These are phyloP conservation scores for Prietella phreatophila DNA, from an alignment of 2,113 vertebrate species.

Conservation along the genomic window DNA sequence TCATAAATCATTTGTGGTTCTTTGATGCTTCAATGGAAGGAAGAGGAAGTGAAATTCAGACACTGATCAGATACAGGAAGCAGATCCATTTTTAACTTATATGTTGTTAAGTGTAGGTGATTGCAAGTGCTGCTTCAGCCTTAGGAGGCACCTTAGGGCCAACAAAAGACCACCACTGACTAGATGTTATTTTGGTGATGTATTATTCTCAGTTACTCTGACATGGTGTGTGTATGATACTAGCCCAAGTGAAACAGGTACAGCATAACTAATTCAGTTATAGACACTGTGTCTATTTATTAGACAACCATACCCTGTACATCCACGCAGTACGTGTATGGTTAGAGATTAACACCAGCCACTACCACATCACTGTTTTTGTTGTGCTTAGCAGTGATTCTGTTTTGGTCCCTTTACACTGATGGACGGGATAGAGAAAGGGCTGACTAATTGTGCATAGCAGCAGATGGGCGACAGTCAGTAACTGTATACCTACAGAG, in stretches of 20 bases:
- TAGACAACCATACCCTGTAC: neutral
- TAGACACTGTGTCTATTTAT: neutral
- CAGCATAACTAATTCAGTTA: neutral
- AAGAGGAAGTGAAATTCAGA: conserved; percentile 45
- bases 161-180: neutral
- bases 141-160: neutral
- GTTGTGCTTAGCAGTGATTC: neutral
- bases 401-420: neutral
- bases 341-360: neutral
- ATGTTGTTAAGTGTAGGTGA: neutral
- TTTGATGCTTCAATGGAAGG: conserved; percentile 19
- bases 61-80: conserved; percentile 32
- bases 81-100: conserved; percentile 14
- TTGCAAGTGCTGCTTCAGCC: neutral
- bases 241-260: neutral
- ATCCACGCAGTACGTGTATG: neutral
- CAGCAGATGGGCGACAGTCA: neutral
- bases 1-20: conserved; percentile 45
- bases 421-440: neutral
- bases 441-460: conserved; percentile 3
- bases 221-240: neutral
- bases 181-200: neutral
- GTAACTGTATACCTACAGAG: neutral
- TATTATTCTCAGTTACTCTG: neutral
- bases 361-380: neutral